Evolutionary conservation across 2,797 vertebrate genomes (phyloP), one percentile per base, ranked within the genome.

Genomic region (Gadopsis marmoratus): DNA sequence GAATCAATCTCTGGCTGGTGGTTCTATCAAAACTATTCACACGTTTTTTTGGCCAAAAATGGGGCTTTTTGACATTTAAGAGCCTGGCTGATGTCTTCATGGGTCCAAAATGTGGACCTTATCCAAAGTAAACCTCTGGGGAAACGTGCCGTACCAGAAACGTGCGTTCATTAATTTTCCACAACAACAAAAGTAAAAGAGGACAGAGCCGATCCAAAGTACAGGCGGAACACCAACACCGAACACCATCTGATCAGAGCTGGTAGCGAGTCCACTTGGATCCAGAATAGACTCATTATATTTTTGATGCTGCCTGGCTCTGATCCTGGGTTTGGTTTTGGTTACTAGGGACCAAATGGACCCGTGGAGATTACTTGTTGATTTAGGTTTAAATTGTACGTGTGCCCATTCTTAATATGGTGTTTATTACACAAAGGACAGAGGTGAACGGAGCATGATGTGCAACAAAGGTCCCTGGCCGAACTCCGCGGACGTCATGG

Each of bases 351-450:
- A 39, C 14, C 35, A 60, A 14, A 21, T 23, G 29, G 12, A 43
- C 9, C 16, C 3, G 2, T 19, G 5, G 33, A 21, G 21, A 35
- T 26, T 5, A 19, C 10, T 8, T 33, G 64, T 47, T 45, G 21
- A 61, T 35, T 45, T 9, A 2, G 29, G 6, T 13, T 41, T 31
- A 10, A 53, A n/a, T 21, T 39, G n/a, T 41, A 7, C 19, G 6
- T 4, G 14, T 33, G 29, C 26, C 56, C 33, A 5, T 35, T 58
- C 13, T 13, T 54, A 0, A 13, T 41, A 31, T 29, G 37, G 1
- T 47, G 8, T 71, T 60, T 69, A 51, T 61, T 47, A 59, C 51
- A 13, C 11, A 53, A n/a, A n/a, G 48, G 0, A 73, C n/a, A 21
- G 48, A 14, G 26, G 26, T 26, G 48, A 55, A 41, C 33, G 33